Evolutionary conservation across 2,888 invertebrate genomes (phyloP).

Genomic region (Xylota segnis): DNA sequence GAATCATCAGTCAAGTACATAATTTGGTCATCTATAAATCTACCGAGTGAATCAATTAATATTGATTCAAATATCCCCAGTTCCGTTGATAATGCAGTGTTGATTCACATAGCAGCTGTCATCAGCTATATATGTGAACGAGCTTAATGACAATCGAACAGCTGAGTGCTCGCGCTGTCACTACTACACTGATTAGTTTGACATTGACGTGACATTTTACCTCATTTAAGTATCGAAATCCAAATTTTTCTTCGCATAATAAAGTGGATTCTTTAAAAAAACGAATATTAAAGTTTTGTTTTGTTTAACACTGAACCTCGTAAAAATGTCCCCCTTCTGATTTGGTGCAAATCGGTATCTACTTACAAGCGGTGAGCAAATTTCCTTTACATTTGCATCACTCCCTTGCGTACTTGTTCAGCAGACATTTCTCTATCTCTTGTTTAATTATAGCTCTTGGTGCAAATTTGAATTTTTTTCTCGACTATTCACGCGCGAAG

Average conservation of each 20-base stretch:
- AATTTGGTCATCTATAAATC: too few relatives aligned
- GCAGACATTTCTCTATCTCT: slow-evolving; percentile 33
- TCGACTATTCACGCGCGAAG: slow-evolving; percentile 14
- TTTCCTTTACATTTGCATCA: slow-evolving; percentile 1
- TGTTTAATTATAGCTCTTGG: slow-evolving; percentile 71
- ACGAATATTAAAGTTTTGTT: slow-evolving; percentile 14
- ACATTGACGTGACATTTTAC: slow-evolving; percentile 83
- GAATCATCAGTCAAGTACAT: too few relatives aligned
- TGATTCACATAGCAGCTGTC: too few relatives aligned
- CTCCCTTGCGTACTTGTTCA: neutral
- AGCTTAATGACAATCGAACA: slow-evolving; percentile 58
- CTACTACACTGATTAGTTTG: slow-evolving; percentile 79
- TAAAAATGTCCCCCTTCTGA: slow-evolving; percentile 43
- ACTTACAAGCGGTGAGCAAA: slow-evolving; percentile 45
- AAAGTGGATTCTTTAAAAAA: slow-evolving; percentile 38
- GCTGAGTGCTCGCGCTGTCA: slow-evolving; percentile 67
- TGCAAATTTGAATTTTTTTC: slow-evolving; percentile 29
- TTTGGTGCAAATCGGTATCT: neutral
- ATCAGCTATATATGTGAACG: neutral
- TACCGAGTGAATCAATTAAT: too few relatives aligned
- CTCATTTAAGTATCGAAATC: slow-evolving; percentile 7
- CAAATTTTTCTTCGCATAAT: slow-evolving; percentile 41
- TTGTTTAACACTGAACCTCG: slow-evolving; percentile 2
- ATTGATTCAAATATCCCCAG: too few relatives aligned
- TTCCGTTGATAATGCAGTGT: too few relatives aligned